These are phyloP conservation scores for Thalassarche chlororhynchos DNA, from an alignment of 2,113 vertebrate species.

Conservation along the genomic window DNA sequence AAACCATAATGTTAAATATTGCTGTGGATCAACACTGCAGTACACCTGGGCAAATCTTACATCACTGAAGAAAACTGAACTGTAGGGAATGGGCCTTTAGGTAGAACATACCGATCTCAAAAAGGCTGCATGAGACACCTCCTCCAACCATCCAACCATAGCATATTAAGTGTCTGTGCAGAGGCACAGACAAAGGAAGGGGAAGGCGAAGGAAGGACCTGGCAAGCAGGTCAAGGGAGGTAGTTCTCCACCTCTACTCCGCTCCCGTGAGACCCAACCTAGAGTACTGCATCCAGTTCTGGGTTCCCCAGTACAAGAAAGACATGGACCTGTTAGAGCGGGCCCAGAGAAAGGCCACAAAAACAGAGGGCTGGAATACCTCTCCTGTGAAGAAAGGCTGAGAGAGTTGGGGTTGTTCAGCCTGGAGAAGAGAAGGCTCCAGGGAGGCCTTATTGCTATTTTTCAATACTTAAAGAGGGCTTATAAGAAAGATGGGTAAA, in stretches of 20 bases:
- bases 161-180: neutral
- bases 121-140: neutral
- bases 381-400: neutral
- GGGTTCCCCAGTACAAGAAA: neutral
- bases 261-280: accelerated
- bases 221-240: neutral
- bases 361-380: neutral
- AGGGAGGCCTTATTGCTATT: neutral
- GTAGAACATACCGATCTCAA: neutral
- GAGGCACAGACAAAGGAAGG: neutral
- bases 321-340: neutral
- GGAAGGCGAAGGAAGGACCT: neutral
- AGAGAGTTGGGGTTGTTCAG: neutral
- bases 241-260: neutral
- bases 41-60: neutral
- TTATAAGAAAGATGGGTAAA: neutral
- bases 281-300: neutral
- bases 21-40: neutral
- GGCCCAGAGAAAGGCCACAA: neutral
- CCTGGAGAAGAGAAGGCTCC: neutral
- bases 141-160: neutral
- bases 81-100: neutral
- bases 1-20: neutral
- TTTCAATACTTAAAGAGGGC: neutral
- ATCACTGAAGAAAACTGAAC: neutral